Conservation (phyloP, 2,113 vertebrate genomes). For the Delphinapterus leucas region DNA sequence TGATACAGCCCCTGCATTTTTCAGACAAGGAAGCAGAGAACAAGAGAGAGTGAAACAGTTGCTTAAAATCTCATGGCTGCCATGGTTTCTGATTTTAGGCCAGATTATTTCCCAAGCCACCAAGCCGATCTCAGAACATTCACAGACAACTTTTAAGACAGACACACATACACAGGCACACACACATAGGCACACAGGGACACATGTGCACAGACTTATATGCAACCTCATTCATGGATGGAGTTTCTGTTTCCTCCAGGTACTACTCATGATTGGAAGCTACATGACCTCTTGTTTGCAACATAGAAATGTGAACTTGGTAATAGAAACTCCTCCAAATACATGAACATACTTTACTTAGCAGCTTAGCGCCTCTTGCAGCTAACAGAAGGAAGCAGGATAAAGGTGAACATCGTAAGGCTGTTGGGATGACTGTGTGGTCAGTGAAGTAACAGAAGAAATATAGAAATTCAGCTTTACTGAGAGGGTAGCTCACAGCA, state of each 20-base stretch:
- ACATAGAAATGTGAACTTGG: background rate
- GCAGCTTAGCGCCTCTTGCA: background rate
- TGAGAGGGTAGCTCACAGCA: background rate
- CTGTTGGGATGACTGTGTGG: background rate
- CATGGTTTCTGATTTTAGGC: background rate
- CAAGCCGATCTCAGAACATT: background rate
- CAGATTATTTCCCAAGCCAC: background rate
- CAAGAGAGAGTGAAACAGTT: background rate
- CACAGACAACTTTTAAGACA: background rate
- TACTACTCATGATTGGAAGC: accelerated
- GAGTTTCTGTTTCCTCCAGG: background rate
- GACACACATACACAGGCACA: accelerated
- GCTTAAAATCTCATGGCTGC: accelerated
- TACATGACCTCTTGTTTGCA: background rate
- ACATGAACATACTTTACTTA: background rate
- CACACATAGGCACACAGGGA: accelerated
- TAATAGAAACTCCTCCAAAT: background rate
- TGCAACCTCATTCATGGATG: background rate
- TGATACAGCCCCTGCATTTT: background rate
- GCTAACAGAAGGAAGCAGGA: background rate
- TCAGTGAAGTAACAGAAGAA: background rate
- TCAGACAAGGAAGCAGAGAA: background rate
- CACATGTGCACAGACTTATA: accelerated
- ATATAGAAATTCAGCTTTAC: background rate
- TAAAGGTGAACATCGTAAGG: background rate